Conservation (phyloP, 92 coral and sea anemone genomes). For the Bergia sp. region DNA sequence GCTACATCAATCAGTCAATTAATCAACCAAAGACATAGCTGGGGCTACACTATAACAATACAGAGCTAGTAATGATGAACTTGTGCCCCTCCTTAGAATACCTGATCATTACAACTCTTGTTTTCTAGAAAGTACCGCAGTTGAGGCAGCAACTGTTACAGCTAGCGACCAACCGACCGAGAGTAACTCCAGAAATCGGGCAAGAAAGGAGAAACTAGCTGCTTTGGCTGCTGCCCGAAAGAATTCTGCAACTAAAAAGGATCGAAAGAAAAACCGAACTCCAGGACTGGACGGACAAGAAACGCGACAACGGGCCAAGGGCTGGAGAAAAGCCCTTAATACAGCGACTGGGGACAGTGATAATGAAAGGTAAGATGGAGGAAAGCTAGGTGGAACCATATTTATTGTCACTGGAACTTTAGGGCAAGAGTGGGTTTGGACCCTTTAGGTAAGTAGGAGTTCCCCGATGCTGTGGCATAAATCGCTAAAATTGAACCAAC, state of each 20-base stretch:
- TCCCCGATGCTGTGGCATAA: no score
- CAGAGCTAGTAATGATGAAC: not conserved
- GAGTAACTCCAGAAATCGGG: conserved; percentile 53
- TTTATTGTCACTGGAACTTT: not conserved
- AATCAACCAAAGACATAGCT: no score
- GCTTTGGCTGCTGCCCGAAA: conserved; percentile 88
- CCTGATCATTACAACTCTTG: not conserved
- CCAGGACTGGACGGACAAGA: conserved; percentile 25
- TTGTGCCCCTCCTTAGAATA: not conserved
- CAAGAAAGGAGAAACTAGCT: conserved; percentile 82
- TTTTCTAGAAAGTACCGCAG: not conserved
- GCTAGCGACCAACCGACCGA: conserved; percentile 32
- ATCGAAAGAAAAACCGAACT: conserved; percentile 52
- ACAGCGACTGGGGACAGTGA: conserved; percentile 36
- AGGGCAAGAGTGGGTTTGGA: no score
- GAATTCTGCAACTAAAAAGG: conserved; percentile 64
- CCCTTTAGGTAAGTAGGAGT: no score
- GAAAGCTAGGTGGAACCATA: not conserved
- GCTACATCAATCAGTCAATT: no score
- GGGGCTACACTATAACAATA: no score
- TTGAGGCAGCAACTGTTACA: conserved; percentile 4
- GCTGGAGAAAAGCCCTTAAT: conserved; percentile 51
- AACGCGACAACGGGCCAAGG: conserved; percentile 48
- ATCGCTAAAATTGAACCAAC: no score
- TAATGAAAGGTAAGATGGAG: conserved; percentile 1